Evolutionary conservation across 2,113 vertebrate genomes (phyloP).

Genomic region (Onychostruthus taczanowskii): DNA sequence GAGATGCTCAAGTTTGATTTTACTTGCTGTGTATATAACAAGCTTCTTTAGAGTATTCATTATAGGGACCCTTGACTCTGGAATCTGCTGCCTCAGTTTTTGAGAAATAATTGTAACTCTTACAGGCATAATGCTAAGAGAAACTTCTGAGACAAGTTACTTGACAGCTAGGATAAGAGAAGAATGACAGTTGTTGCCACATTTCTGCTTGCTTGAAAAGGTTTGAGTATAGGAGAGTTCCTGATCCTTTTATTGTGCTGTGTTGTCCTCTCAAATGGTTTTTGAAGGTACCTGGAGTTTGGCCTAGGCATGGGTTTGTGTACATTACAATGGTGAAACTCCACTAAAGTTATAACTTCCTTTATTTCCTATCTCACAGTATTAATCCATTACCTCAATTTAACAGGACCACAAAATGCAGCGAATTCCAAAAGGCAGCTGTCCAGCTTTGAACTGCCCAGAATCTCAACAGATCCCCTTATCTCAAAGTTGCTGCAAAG

Average conservation of each 20-base stretch:
- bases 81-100: not conserved
- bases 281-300: not conserved
- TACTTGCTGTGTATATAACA: not conserved
- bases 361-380: not conserved
- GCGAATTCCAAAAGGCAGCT: slow-evolving; percentile 76
- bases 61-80: not conserved
- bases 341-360: not conserved
- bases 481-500: slow-evolving; percentile 91
- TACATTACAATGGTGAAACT: not conserved
- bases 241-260: not conserved
- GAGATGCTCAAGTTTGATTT: not conserved
- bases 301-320: not conserved
- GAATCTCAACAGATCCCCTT: slow-evolving; percentile 88
- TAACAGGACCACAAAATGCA: slow-evolving; percentile 88
- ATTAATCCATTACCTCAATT: slow-evolving; percentile 15
- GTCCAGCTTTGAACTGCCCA: slow-evolving; percentile 83
- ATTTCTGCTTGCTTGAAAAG: not conserved
- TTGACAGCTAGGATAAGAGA: not conserved
- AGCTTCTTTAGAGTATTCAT: not conserved
- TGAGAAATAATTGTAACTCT: not conserved
- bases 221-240: not conserved
- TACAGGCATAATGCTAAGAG: not conserved
- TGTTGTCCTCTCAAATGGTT: not conserved
- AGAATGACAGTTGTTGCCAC: not conserved
- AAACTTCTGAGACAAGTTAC: not conserved